A percentile compares a stretch with the other conserved stretches of the same genome.
phyloP scores from a whole-genome alignment of 1,140 invertebrate genomes.

The Coelopa frigida region DNA sequence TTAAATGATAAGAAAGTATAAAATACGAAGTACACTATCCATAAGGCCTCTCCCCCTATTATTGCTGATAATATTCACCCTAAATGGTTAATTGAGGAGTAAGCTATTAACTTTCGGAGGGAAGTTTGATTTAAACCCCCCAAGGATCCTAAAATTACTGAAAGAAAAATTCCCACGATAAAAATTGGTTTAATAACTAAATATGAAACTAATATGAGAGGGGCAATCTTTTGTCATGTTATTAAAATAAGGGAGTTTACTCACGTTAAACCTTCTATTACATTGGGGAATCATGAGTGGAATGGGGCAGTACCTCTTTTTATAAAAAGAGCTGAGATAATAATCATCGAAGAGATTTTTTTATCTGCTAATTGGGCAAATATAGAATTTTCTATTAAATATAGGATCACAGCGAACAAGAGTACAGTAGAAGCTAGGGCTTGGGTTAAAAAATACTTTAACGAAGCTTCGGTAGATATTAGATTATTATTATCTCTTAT shows the following conservation, averaged over 20 bases:
- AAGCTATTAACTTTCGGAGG: too few relatives aligned
- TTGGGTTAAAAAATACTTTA: constrained; percentile 48
- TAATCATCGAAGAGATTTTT: background rate
- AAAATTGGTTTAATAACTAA: constrained; percentile 18
- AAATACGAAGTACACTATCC: constrained; percentile 39
- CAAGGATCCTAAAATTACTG: constrained; percentile 34
- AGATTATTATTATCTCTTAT: constrained; percentile 10
- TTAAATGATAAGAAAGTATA: constrained; percentile 38
- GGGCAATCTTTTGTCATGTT: constrained; percentile 48
- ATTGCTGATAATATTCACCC: constrained; percentile 42
- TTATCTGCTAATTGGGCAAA: constrained; percentile 11
- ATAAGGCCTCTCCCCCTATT: constrained; percentile 36
- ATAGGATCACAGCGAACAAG: constrained; percentile 39
- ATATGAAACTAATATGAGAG: constrained; percentile 39
- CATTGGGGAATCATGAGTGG: constrained; percentile 45
- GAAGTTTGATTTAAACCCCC: too few relatives aligned
- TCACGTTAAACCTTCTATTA: constrained; percentile 41
- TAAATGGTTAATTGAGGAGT: constrained; percentile 49
- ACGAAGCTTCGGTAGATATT: constrained; percentile 15
- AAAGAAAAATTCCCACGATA: constrained; percentile 32
- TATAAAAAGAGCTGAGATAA: constrained; percentile 30
- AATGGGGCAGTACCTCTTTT: constrained; percentile 45
- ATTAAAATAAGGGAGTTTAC: constrained; percentile 42
- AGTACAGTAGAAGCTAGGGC: constrained; percentile 43
- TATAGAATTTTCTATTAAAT: constrained; percentile 28